These are phyloP conservation scores for Orchestes rusci DNA, from an alignment of 2,888 invertebrate species.

Conservation along the genomic window DNA sequence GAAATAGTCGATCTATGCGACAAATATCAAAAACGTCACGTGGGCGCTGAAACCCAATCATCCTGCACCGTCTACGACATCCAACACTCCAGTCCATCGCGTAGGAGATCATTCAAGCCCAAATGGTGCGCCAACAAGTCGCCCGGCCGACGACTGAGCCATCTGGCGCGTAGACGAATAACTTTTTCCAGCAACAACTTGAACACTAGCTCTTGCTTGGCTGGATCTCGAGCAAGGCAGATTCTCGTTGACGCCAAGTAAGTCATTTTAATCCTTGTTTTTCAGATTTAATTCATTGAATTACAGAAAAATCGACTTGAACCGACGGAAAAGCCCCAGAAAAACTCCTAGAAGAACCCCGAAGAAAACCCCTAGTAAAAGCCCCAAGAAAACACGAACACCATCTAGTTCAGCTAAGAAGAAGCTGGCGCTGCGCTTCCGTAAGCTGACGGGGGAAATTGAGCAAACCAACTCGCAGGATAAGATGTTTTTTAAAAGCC, in stretches of 20 bases:
- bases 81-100: slow-evolving; percentile 52
- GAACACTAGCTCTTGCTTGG: slow-evolving; percentile 44
- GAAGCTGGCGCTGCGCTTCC: slow-evolving; percentile 42
- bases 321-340: slow-evolving; percentile 37
- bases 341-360: slow-evolving; percentile 38
- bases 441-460: slow-evolving; percentile 33
- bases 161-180: slow-evolving; percentile 66
- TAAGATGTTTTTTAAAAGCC: slow-evolving; percentile 69
- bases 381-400: slow-evolving; percentile 48
- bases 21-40: slow-evolving; percentile 61
- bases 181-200: slow-evolving; percentile 68
- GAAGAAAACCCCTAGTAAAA: slow-evolving; percentile 47
- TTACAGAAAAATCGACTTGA: slow-evolving; percentile 42
- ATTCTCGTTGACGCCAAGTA: slow-evolving; percentile 62
- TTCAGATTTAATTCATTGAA: background rate
- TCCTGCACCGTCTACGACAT: slow-evolving; percentile 54
- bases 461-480: slow-evolving; percentile 44
- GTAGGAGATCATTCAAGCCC: slow-evolving; percentile 48
- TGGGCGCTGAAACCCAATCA: slow-evolving; percentile 70
- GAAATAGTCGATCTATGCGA: slow-evolving; percentile 60
- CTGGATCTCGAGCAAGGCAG: slow-evolving; percentile 45
- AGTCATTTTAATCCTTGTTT: slow-evolving; percentile 24
- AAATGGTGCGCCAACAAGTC: slow-evolving; percentile 52
- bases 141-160: slow-evolving; percentile 69
- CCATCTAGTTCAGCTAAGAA: slow-evolving; percentile 59